phyloP scores from a whole-genome alignment of 2,113 vertebrate species.

The Erythrolamprus reginae region DNA sequence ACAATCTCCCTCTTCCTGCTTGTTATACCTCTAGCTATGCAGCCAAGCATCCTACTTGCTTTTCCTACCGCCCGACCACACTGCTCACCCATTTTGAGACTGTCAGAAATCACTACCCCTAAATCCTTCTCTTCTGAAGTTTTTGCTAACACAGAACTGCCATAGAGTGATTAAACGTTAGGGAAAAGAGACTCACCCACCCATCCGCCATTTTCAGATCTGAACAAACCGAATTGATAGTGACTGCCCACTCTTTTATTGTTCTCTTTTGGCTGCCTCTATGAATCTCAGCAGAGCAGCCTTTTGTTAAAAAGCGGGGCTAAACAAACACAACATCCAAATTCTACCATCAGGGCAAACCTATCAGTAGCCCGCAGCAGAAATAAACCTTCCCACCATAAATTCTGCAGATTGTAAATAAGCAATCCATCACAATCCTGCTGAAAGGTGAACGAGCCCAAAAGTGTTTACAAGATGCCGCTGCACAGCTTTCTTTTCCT shows the following conservation, averaged over 20 bases:
- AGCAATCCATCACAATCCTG: background rate
- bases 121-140: too few relatives aligned
- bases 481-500: background rate
- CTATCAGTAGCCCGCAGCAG: background rate
- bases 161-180: background rate
- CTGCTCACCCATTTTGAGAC: too few relatives aligned
- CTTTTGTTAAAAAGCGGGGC: background rate
- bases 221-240: background rate
- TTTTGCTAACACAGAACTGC: too few relatives aligned
- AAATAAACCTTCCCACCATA: background rate
- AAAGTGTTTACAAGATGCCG: background rate
- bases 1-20: too few relatives aligned
- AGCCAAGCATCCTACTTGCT: too few relatives aligned
- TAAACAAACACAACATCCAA: background rate
- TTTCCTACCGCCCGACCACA: too few relatives aligned
- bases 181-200: background rate
- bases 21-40: too few relatives aligned
- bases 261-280: background rate
- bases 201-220: background rate
- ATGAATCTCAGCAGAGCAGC: background rate
- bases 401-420: background rate
- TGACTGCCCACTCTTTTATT: background rate
- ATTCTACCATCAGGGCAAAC: background rate
- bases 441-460: background rate
- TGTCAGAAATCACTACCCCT: too few relatives aligned